Base-by-base conservation (phyloP, 1,140 invertebrate genomes). In the Tetragonula clypearis region DNA sequence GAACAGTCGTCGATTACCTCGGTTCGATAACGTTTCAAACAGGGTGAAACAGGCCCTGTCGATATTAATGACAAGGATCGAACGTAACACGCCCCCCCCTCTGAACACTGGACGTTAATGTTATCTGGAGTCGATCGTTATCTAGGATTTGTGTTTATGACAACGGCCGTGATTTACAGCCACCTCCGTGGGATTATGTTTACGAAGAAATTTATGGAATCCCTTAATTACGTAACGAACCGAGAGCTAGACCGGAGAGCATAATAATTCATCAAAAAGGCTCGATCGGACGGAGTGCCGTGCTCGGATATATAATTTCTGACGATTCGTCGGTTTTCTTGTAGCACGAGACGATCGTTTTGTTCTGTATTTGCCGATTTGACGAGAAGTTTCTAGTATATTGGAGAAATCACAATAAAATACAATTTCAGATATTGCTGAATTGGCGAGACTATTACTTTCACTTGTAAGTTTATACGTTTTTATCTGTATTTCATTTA, bases 51-150 rank as follows among this genome's bases (percentile, higher is more conserved):
- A 75, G 79, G 8, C 79, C 60, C 79, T 53, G 62, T 55, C 60
- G 78, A 85, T 60, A 81, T 81, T 75, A 85, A 85, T 71, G 79
- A 66, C 23, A 23, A n/a, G 35, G 69, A 65, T 84, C 77, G 41
- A 19, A 17, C 9, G 30, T 75, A 81, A 60, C 60, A 23, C 60
- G 49, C 0, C 56, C 15, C 56, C 56, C 56, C 0, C 17, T 19
- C 58, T 1, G 49, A 41, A 62, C 21, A 49, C 23, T 26, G 76
- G 62, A 79, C 77, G 58, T 79, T 84, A 79, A 79, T 60, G 68
- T 84, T 84, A 84, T 79, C 82, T 84, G 41, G 15, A 26, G 14
- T 72, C 82, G 82, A 84, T 84, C 49, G 76, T 79, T 84, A 84
- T 84, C 82, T 84, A 65, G 41, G 75, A 84, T 79, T 71, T 79